Base-by-base conservation (phyloP, 2,888 invertebrate species). In the Xestia c-nigrum region DNA sequence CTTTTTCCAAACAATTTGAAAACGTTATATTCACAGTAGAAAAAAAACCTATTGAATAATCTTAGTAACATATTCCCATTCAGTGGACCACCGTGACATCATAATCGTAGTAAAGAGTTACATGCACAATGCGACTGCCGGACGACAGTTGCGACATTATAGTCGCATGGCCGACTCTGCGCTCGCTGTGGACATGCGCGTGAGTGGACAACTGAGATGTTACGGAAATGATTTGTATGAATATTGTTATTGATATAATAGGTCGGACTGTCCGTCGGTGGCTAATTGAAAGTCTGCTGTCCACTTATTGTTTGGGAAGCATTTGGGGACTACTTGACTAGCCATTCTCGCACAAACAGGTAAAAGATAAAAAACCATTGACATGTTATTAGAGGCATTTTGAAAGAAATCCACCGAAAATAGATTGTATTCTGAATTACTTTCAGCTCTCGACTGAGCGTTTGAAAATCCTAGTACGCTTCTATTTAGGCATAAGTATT, bases 71-170 rank as follows among this genome's bases (percentile, higher is more conserved):
- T 75, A 76, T 81, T 64, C 61, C 70, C 47, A 74, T 84, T 76
- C 31, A 74, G 47, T 1, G 59, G 86, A 87, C 86, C 86, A 85
- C 88, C 88, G 57, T 86, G 80, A 87, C 80, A 80, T 78, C 80
- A 85, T 81, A 85, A 83, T 87, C 74, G 74, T 61, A 84, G 79
- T 76, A 86, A 84, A 86, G 88, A 86, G 86, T 86, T 87, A 68
- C 67, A 65, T 64, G 40, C 74, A 85, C 86, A 86, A 81, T 85
- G 69, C 67, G 64, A n/a, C 76, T 59, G 74, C 64, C 76, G 76
- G 84, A 76, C 83, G 80, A 77, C 82, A 88, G 86, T 88, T 84
- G 84, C 75, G 84, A 88, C 84, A 74, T 87, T 86, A 88, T 78
- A 76, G 80, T 84, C 88, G 87, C 88, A 66, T 80, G 86, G 74